phyloP scores from a whole-genome alignment of 64 coral and sea anemone species.

The Acropora tenuis region DNA sequence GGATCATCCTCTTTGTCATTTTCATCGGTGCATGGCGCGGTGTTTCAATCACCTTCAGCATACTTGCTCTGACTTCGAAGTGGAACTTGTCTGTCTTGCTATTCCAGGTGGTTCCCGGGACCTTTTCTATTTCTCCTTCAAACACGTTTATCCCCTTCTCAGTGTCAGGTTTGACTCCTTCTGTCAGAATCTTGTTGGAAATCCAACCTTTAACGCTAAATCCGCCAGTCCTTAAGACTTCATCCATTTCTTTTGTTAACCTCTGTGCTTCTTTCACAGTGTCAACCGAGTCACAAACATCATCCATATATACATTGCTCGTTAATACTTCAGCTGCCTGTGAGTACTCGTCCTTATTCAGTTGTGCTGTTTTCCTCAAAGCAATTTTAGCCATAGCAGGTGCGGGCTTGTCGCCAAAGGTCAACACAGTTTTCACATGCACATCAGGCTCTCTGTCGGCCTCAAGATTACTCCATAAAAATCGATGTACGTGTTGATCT shows the following conservation, averaged over 20 bases:
- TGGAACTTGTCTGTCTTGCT: conserved; percentile 2
- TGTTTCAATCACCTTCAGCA: neutral
- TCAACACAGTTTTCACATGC: neutral
- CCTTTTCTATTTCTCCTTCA: conserved; percentile 11
- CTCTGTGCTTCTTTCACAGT: neutral
- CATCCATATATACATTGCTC: neutral
- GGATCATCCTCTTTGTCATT: neutral
- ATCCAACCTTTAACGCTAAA: conserved; percentile 32
- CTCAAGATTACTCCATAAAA: no score
- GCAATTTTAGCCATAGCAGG: neutral
- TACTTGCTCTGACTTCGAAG: neutral
- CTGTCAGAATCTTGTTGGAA: conserved; percentile 9
- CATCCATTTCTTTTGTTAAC: conserved; percentile 18
- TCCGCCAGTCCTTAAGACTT: conserved; percentile 17
- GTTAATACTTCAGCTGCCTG: neutral
- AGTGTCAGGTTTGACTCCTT: neutral
- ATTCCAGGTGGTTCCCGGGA: conserved; percentile 8
- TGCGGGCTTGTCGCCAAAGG: neutral
- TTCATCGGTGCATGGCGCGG: neutral
- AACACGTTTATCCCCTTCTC: neutral
- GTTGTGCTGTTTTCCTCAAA: conserved; percentile 3
- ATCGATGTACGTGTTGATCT: no score
- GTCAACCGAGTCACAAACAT: neutral
- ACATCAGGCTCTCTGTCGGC: conserved; percentile 14
- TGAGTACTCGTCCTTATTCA: neutral